Evolutionary conservation across 1,140 invertebrate genomes (phyloP).

Genomic region (Adoxophyes honmai): DNA sequence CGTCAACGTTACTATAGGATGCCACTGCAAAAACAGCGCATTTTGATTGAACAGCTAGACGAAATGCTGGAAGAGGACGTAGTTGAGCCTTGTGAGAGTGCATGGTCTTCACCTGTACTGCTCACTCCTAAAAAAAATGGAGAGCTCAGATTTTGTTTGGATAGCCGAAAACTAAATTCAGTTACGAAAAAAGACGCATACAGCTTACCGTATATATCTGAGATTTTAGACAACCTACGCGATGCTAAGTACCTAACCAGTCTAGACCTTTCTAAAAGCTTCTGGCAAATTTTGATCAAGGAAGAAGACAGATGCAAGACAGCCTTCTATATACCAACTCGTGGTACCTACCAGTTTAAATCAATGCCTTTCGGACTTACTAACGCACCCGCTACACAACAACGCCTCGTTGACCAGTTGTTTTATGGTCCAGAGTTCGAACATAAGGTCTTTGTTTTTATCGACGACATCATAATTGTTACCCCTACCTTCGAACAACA

Average conservation of each 20-base stretch:
- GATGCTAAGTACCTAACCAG: no score
- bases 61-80: no score
- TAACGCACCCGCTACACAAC: conserved; percentile 34
- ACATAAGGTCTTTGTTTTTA: conserved; percentile 31
- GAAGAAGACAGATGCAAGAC: background rate
- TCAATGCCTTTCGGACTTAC: conserved; percentile 50
- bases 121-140: conserved; percentile 19
- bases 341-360: conserved; percentile 33
- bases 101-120: conserved; percentile 23
- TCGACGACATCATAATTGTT: conserved; percentile 72
- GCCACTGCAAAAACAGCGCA: conserved; percentile 24
- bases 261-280: conserved; percentile 27
- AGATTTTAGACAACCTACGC: conserved; percentile 36
- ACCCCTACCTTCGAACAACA: conserved; percentile 55
- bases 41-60: conserved; percentile 14
- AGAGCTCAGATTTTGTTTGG: conserved; percentile 32
- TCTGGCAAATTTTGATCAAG: conserved; percentile 5
- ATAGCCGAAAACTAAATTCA: conserved; percentile 38
- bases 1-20: conserved; percentile 30
- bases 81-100: no score
- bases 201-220: conserved; percentile 23
- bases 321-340: conserved; percentile 4
- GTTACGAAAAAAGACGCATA: conserved; percentile 34
- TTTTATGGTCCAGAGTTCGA: conserved; percentile 20
- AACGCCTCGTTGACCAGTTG: background rate